Base-by-base conservation (phyloP, 1,140 invertebrate genomes). In the Lethocerus indicus region DNA sequence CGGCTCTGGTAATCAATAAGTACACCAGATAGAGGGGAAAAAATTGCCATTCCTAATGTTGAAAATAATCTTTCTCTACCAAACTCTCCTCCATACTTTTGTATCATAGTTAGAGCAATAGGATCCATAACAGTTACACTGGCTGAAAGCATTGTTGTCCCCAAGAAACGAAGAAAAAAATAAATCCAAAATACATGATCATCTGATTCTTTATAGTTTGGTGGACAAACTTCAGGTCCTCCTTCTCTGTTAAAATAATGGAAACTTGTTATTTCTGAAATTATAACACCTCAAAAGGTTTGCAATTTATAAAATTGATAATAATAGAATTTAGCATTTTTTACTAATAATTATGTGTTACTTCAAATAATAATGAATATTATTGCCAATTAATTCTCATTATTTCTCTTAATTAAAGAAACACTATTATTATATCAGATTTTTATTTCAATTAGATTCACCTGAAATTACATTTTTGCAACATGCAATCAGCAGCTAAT, bases 51-150 rank as follows among this genome's bases (percentile, higher is more conserved):
- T 37, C 82, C 83, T 28, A 86, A 68, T 56, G 79, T 84, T 3
- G 79, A 81, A 64, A 83, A 85, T 45, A 87, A 63, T 50, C 82
- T 68, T 58, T 87, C 82, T 57, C 80, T 71, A 9, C 84, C 84
- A 62, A 84, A 86, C 60, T 85, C 79, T 1, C 81, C 81, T 0
- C 80, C 78, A 60, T 80, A 79, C 59, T 81, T 76, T 61, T 83
- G 78, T 54, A 85, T 81, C 73, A 87, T 77, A 0, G 76, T 81
- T 12, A 88, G 60, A 2, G 82, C 79, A 41, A 85, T 85, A 1
- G 84, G 83, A 64, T 88, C 83, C 72, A 87, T 76, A 47, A 87
- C 79, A 9, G 80, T 83, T 1, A 86, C 79, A 7, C 78, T 79
- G 21, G 79, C 79, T 1, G 75, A 78, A 50, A 81, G 63, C 73